phyloP scores from a whole-genome alignment of 1,140 invertebrate genomes.

The Sogatella furcifera region DNA sequence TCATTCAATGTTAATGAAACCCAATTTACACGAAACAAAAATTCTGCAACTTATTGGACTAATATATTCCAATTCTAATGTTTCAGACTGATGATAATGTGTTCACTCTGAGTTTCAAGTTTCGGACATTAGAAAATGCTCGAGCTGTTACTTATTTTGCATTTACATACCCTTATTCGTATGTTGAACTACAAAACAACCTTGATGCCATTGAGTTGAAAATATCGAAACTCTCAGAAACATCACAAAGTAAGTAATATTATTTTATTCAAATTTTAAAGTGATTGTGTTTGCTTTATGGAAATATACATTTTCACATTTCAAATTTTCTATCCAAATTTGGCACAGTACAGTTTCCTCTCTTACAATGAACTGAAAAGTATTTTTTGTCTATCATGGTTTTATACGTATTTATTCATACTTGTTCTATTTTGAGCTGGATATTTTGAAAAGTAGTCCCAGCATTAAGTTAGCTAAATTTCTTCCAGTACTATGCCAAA shows the following conservation, averaged over 20 bases:
- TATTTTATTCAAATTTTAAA: not conserved
- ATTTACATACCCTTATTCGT: slow-evolving; percentile 86
- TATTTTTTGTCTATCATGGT: too few relatives aligned
- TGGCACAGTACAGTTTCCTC: too few relatives aligned
- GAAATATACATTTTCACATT: not conserved
- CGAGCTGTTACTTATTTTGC: slow-evolving; percentile 75
- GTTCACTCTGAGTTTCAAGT: slow-evolving; percentile 72
- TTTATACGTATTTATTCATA: too few relatives aligned
- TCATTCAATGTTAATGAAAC: too few relatives aligned
- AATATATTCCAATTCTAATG: not conserved
- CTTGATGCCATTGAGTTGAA: slow-evolving; percentile 5
- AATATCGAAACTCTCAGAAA: not conserved
- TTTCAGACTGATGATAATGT: slow-evolving; percentile 54
- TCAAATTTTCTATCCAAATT: not conserved
- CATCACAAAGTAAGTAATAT: not conserved
- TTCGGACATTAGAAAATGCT: slow-evolving; percentile 57
- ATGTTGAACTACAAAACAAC: slow-evolving; percentile 60
- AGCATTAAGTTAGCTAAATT: too few relatives aligned
- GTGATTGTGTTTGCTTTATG: not conserved
- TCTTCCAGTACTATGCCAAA: too few relatives aligned
- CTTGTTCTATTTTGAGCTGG: too few relatives aligned
- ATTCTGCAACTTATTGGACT: too few relatives aligned
- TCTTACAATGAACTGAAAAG: too few relatives aligned
- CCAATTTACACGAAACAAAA: too few relatives aligned
- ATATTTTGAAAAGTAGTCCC: too few relatives aligned